phyloP scores from a whole-genome alignment of 2,888 invertebrate species.

The Plagodis pulveraria region DNA sequence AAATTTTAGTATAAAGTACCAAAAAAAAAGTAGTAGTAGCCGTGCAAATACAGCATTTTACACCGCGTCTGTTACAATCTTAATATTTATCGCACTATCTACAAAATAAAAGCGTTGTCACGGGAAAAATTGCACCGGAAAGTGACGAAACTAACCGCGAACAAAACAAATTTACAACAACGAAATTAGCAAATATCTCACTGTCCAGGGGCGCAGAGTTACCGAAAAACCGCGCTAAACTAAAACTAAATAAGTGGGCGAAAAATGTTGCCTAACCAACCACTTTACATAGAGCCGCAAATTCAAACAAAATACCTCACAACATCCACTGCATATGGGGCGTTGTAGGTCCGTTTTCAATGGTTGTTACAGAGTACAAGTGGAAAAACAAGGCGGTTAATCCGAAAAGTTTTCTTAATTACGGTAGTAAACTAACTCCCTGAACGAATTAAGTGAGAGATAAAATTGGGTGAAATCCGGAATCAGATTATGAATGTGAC shows the following conservation, averaged over 20 bases:
- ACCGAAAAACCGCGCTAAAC: constrained; percentile 69
- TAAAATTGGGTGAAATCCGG: constrained; percentile 70
- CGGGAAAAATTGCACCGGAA: constrained; percentile 30
- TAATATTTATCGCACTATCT: not conserved
- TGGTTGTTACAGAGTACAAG: constrained; percentile 60
- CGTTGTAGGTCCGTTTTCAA: constrained; percentile 42
- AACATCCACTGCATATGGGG: constrained; percentile 34
- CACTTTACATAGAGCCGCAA: constrained; percentile 51
- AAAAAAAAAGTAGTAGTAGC: too few species aligned
- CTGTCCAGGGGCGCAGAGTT: constrained; percentile 70
- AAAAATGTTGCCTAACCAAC: constrained; percentile 67
- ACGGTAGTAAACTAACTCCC: constrained; percentile 79
- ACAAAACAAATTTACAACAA: constrained; percentile 77
- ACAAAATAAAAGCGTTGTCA: constrained; percentile 17
- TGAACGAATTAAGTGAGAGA: constrained; percentile 73
- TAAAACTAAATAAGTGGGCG: constrained; percentile 79
- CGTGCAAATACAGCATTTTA: too few species aligned
- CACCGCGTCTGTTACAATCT: too few species aligned
- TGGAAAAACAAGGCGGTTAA: constrained; percentile 79
- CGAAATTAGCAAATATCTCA: constrained; percentile 81
- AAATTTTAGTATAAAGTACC: too few species aligned
- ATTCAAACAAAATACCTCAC: constrained; percentile 25
- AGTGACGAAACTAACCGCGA: constrained; percentile 34
- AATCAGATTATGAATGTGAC: constrained; percentile 63
- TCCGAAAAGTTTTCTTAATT: constrained; percentile 82